Percentiles rank a stretch among this genome's conserved stretches.
Evolutionary conservation across 92 coral and sea anemone species (phyloP).

Genomic region (Metridium senile): DNA sequence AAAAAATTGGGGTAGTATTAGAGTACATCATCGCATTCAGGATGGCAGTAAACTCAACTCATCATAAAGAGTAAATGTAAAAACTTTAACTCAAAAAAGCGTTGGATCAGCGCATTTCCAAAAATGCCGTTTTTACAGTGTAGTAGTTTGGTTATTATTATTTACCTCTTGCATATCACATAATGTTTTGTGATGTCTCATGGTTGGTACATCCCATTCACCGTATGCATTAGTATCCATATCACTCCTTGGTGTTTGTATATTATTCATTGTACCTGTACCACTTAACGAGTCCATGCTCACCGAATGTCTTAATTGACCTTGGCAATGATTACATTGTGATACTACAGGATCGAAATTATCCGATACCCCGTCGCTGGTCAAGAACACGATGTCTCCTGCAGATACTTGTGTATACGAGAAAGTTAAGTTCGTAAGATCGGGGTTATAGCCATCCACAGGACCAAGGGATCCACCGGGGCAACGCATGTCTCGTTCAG

Average conservation of each 20-base stretch:
- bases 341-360: constrained; percentile 94
- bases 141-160: background rate
- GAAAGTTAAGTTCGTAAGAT: constrained; percentile 84
- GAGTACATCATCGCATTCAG: no score
- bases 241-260: constrained; percentile 1
- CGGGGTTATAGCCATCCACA: constrained; percentile 94
- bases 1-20: no score
- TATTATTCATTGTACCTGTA: background rate
- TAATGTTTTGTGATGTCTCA: constrained; percentile 62
- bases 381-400: constrained; percentile 94
- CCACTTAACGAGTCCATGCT: constrained; percentile 59
- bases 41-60: no score
- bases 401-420: constrained; percentile 77
- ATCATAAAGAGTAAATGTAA: no score
- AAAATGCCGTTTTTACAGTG: no score
- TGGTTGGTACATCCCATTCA: constrained; percentile 47
- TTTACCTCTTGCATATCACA: constrained; percentile 72
- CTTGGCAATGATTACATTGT: constrained; percentile 71
- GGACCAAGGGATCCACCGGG: constrained; percentile 99
- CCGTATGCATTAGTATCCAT: constrained; percentile 30
- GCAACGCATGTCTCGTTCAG: constrained; percentile 87
- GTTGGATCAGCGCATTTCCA: no score
- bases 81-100: no score
- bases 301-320: constrained; percentile 30
- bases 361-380: constrained; percentile 97